phyloP scores from a whole-genome alignment of 2,113 vertebrate genomes.

The Otis tarda region DNA sequence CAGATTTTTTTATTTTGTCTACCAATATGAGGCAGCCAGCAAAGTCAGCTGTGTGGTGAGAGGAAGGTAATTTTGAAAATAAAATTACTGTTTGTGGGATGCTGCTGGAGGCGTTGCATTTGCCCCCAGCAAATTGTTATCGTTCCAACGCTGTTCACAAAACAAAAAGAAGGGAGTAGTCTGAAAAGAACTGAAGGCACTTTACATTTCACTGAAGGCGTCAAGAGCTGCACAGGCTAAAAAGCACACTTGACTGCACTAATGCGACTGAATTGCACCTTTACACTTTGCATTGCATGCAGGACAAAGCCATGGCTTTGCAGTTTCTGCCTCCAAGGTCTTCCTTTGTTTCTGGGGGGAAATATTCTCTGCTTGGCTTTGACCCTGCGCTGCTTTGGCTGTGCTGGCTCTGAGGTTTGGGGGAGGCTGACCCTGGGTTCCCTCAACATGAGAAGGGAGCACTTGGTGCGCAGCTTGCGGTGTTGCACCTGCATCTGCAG shows the following conservation, averaged over 20 bases:
- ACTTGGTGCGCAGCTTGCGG: background rate
- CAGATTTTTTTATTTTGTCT: background rate
- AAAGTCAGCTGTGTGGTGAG: background rate
- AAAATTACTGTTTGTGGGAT: background rate
- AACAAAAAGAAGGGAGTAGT: background rate
- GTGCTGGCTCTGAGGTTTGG: background rate
- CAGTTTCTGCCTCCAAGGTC: background rate
- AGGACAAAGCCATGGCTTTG: background rate
- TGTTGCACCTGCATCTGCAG: too few relatives aligned
- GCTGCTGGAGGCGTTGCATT: background rate
- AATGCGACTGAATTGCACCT: rapidly evolving
- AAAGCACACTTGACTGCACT: background rate
- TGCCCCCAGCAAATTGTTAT: background rate
- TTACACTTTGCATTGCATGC: rapidly evolving
- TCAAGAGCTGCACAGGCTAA: background rate
- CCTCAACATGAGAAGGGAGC: background rate
- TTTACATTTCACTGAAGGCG: background rate
- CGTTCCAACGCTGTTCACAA: background rate
- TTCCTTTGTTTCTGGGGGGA: background rate
- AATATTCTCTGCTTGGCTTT: background rate
- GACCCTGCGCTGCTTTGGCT: background rate
- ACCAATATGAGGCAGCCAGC: background rate
- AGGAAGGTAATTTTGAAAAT: background rate
- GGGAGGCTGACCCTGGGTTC: background rate
- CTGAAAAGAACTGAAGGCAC: background rate